These are phyloP conservation scores for Bryconaethiops microstoma DNA, from an alignment of 2,797 vertebrate genomes.

Conservation along the genomic window DNA sequence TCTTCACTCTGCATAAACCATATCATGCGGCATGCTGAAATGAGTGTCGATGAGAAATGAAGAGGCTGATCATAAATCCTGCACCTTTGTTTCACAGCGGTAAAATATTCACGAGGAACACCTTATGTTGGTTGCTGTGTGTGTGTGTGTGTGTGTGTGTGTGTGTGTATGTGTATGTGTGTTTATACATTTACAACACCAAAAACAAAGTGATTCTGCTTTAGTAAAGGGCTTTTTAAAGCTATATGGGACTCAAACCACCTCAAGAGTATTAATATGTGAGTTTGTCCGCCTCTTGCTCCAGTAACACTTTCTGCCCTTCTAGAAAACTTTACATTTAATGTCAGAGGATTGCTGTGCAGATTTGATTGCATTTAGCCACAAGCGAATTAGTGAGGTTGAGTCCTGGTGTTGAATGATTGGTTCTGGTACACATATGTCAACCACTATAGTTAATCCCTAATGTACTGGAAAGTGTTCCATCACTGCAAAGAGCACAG, in stretches of 20 bases:
- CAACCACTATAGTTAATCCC: neutral
- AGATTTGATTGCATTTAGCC: too few species aligned
- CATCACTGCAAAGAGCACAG: neutral
- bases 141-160: slow-evolving; percentile 1
- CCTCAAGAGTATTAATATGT: too few species aligned
- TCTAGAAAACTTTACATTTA: too few species aligned
- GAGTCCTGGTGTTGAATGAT: neutral
- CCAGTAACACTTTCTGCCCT: too few species aligned
- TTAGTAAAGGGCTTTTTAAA: neutral
- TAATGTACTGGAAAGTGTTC: neutral
- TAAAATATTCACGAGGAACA: slow-evolving; percentile 36
- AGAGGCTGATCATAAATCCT: slow-evolving; percentile 25
- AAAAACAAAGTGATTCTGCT: neutral
- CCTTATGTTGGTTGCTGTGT: neutral
- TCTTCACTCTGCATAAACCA: slow-evolving; percentile 4
- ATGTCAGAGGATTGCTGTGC: too few species aligned
- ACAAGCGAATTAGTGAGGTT: neutral
- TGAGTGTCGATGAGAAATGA: slow-evolving; percentile 25
- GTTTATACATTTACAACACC: neutral
- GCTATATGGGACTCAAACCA: too few species aligned
- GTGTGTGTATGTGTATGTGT: neutral
- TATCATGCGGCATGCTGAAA: neutral
- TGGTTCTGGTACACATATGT: neutral
- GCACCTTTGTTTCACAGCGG: neutral
- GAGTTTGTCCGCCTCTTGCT: too few species aligned